Conservation (phyloP, 1,140 invertebrate species). For the Apis laboriosa region DNA sequence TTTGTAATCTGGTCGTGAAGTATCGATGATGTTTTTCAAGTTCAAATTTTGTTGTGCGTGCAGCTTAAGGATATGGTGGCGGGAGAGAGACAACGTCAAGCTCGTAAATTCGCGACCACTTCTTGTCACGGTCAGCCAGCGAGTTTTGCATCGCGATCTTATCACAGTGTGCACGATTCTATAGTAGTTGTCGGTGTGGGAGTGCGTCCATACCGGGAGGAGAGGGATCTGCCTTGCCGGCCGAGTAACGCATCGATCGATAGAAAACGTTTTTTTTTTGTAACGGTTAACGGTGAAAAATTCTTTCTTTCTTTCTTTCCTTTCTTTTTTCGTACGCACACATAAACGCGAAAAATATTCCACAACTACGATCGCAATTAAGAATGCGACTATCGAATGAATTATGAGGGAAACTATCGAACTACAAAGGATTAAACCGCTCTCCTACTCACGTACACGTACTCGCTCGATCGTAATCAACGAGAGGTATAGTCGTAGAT, state of each 20-base stretch:
- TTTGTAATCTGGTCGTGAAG: neutral
- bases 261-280: neutral
- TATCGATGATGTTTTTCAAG: neutral
- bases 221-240: neutral
- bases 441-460: too few species aligned
- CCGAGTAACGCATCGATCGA: neutral
- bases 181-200: slow-evolving; percentile 17
- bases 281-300: too few species aligned
- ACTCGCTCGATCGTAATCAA: neutral
- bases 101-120: slow-evolving; percentile 66
- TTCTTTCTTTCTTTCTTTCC: too few species aligned
- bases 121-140: slow-evolving; percentile 53
- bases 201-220: neutral
- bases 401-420: too few species aligned
- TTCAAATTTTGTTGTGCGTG: neutral
- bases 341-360: too few species aligned
- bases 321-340: too few species aligned
- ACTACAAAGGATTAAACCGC: too few species aligned
- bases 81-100: slow-evolving; percentile 7
- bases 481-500: neutral
- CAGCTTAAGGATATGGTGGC: slow-evolving; percentile 18
- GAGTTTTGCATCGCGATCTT: slow-evolving; percentile 69
- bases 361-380: too few species aligned
- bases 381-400: too few species aligned
- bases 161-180: slow-evolving; percentile 63